Base-by-base conservation (phyloP, 2,113 vertebrate genomes). In the Marcusenius ussheri region DNA sequence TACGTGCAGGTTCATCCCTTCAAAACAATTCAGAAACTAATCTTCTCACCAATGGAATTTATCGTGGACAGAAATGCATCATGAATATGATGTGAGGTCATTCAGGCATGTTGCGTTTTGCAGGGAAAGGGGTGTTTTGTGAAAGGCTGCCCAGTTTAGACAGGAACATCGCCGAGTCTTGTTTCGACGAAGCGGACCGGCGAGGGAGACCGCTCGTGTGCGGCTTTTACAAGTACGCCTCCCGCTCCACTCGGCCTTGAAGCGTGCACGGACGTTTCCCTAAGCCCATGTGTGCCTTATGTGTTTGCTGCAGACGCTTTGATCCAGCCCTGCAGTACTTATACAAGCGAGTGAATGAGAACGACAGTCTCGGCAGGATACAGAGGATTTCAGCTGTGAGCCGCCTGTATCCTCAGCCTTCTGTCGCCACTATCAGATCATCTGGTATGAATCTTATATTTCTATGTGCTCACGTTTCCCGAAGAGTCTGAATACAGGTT, bases 191-290 rank as follows among this genome's bases (percentile, higher is more conserved):
- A 90, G 92, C 90, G 4, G 90, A 92, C 27, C 89, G 91, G 89
- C 91, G 86, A 21, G 90, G 93, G 4, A 94, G 91, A 35, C 91
- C 92, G 0, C 77, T 93, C 85, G 92, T 93, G 58, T 94, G 91
- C 88, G 93, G 92, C 50, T 94, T 94, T 90, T 93, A 94, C 92
- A 94, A 94, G 94, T 94, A 93, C 91, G 94, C 83, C 5, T 46
- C 53, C 42, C 10, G 15, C 24, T 0, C 56, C 19, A 53, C 45
- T 35, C 1, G 31, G 49, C 50, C 27, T 58, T 5, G n/a, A 31
- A 35, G 27, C 49, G 2, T 3, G 11, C 8, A 19, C 7, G 86
- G 15, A 56, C 3, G 11, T 13, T n/a, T 62, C 6, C 21, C 0
- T 0, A 11, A 10, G 56, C 24, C 21, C 11, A 31, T 24, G 42